Evolutionary conservation across 2,797 vertebrate genomes (phyloP).

Genomic region (Sphaeramia orbicularis): DNA sequence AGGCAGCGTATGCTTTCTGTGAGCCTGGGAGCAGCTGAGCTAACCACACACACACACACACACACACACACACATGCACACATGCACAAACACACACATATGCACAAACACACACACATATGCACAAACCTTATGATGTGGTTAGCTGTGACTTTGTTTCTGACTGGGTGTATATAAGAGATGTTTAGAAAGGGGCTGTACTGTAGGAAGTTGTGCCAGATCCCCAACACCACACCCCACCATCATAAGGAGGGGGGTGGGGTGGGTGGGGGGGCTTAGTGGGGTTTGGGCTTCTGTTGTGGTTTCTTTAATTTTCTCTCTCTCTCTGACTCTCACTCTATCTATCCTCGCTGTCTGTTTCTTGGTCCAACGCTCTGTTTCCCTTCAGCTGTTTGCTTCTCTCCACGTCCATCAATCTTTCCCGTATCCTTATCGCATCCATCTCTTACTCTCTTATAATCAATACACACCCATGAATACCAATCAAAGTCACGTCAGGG

Average conservation of each 20-base stretch:
- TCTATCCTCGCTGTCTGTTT: conserved; percentile 57
- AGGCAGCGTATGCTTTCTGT: conserved; percentile 63
- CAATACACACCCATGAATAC: conserved; percentile 38
- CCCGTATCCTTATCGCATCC: conserved; percentile 40
- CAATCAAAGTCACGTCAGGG: conserved; percentile 25
- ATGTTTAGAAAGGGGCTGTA: conserved; percentile 71
- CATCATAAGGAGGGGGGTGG: conserved; percentile 69
- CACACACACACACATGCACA: conserved; percentile 53
- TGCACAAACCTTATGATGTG: conserved; percentile 70
- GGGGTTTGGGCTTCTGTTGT: conserved; percentile 77
- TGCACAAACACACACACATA: conserved; percentile 42
- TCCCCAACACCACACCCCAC: conserved; percentile 73
- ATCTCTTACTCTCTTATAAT: conserved; percentile 42
- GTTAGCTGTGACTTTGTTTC: conserved; percentile 68
- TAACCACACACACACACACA: conserved; percentile 49
- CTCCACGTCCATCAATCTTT: conserved; percentile 48
- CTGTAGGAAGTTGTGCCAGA: conserved; percentile 76
- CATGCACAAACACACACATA: conserved; percentile 25
- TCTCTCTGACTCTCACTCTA: conserved; percentile 55
- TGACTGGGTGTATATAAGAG: conserved; percentile 74
- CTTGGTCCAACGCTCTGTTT: conserved; percentile 60
- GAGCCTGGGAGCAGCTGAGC: conserved; percentile 72
- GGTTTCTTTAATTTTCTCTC: conserved; percentile 73
- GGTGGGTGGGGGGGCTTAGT: conserved; percentile 66
- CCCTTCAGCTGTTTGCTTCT: conserved; percentile 53